phyloP scores from a whole-genome alignment of 2,113 vertebrate species.

The Callorhinus ursinus region DNA sequence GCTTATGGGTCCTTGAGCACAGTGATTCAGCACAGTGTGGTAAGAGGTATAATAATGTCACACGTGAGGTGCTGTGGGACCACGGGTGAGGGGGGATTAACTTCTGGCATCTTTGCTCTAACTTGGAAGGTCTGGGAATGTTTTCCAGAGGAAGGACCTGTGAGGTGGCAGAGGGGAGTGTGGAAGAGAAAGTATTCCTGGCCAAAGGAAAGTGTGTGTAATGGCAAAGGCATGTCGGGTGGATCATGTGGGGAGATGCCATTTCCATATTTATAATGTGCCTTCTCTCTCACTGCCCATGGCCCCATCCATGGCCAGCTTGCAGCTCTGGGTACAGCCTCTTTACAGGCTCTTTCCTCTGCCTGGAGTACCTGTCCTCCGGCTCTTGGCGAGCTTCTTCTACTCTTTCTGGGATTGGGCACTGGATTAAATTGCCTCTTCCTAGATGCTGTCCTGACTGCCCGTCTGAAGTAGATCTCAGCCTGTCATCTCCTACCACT shows the following conservation, averaged over 20 bases:
- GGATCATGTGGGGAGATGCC: not conserved
- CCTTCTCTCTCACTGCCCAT: too few relatives aligned
- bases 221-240: not conserved
- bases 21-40: rapidly evolving
- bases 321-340: not conserved
- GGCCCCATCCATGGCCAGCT: too few relatives aligned
- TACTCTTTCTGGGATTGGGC: not conserved
- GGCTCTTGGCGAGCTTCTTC: not conserved
- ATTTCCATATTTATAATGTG: not conserved
- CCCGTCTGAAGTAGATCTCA: not conserved
- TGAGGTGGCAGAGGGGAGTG: not conserved
- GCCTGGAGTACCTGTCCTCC: not conserved
- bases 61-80: not conserved
- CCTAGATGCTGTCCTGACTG: not conserved
- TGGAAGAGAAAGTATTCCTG: not conserved
- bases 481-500: not conserved
- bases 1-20: not conserved
- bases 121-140: not conserved
- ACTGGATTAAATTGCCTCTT: not conserved
- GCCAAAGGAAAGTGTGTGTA: not conserved
- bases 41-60: not conserved
- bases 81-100: not conserved
- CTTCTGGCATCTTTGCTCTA: not conserved
- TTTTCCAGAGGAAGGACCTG: not conserved
- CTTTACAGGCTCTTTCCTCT: not conserved